Percentiles rank a stretch among this genome's conserved stretches.
Evolutionary conservation across 2,113 vertebrate genomes (phyloP).

Genomic region (Balaenoptera acutorostrata): DNA sequence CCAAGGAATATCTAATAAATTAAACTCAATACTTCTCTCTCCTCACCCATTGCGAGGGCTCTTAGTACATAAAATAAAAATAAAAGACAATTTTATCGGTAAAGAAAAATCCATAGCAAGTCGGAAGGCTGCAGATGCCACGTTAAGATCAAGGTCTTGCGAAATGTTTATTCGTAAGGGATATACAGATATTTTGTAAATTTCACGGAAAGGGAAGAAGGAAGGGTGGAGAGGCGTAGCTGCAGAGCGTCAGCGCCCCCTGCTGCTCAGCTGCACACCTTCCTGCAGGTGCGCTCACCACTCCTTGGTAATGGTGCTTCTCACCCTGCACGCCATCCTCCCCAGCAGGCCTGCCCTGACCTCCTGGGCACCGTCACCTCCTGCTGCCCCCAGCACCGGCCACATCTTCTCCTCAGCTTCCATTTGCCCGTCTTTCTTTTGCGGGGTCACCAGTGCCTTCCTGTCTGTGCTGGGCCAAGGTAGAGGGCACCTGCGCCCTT

Average conservation of each 20-base stretch:
- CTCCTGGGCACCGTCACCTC: background rate
- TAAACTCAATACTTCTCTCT: background rate
- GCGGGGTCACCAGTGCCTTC: background rate
- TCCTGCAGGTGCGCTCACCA: background rate
- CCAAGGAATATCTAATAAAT: background rate
- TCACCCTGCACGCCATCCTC: no score
- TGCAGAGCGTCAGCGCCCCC: background rate
- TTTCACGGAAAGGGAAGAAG: background rate
- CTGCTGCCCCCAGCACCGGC: background rate
- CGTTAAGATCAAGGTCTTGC: background rate
- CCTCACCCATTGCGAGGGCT: background rate
- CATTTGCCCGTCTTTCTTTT: background rate
- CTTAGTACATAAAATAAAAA: background rate
- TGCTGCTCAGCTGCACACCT: background rate
- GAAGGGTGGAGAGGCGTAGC: background rate
- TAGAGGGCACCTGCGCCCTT: background rate
- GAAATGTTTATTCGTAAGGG: background rate
- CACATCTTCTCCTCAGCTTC: accelerated
- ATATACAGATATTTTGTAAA: background rate
- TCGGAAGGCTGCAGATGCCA: background rate
- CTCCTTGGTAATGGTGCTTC: background rate
- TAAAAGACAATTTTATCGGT: background rate
- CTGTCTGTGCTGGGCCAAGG: background rate
- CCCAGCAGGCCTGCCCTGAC: background rate
- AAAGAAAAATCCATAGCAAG: background rate